Conservation (phyloP, 2,888 invertebrate species). For the Zeuzera pyrina region DNA sequence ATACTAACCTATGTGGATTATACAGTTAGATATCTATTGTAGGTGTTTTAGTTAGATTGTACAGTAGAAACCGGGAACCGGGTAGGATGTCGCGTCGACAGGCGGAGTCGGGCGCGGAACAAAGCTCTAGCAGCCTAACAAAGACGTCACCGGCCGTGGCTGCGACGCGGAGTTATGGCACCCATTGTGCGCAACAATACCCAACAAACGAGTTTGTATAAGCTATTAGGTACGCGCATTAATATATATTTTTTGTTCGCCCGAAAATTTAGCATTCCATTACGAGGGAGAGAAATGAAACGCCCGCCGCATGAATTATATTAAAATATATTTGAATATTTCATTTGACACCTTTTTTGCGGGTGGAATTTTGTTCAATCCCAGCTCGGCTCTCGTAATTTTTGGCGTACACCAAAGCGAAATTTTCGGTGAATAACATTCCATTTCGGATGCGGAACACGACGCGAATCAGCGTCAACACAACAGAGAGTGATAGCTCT, state of each 20-base stretch:
- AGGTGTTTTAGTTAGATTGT: too few species aligned
- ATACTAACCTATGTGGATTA: too few species aligned
- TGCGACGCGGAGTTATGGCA: conserved; percentile 72
- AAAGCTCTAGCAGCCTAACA: conserved; percentile 64
- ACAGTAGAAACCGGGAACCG: too few species aligned
- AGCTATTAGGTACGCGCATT: conserved; percentile 74
- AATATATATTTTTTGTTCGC: conserved; percentile 74
- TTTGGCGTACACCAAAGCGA: conserved; percentile 64
- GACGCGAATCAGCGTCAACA: conserved; percentile 64
- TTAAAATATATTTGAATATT: conserved; percentile 75
- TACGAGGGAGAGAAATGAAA: conserved; percentile 74
- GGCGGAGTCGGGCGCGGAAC: conserved; percentile 58
- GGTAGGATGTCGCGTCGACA: conserved; percentile 50
- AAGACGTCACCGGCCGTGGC: conserved; percentile 73
- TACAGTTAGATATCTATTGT: too few species aligned
- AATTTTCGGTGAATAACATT: conserved; percentile 70
- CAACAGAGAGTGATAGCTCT: conserved; percentile 12
- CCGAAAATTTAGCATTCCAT: conserved; percentile 74
- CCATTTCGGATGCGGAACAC: conserved; percentile 66
- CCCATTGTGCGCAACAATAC: conserved; percentile 73
- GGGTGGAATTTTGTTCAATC: conserved; percentile 69
- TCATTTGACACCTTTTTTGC: conserved; percentile 74
- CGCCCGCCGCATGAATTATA: conserved; percentile 74
- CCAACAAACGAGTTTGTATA: conserved; percentile 74
- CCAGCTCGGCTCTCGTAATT: conserved; percentile 62